Conservation (phyloP, 2,113 vertebrate species). For the Eretmochelys imbricata region DNA sequence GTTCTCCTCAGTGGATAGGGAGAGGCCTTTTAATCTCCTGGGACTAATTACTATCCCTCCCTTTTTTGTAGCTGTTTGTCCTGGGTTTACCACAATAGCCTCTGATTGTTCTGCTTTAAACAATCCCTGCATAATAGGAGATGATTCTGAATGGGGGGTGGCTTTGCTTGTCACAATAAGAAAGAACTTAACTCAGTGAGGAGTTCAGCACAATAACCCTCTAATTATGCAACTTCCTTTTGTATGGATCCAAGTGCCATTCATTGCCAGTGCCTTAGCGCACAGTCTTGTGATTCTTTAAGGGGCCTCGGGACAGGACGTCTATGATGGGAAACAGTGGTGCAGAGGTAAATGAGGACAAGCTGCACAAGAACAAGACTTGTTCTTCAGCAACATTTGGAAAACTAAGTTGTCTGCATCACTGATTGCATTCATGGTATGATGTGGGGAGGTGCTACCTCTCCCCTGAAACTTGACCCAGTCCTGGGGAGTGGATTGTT, state of each 20-base stretch:
- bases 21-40: no score
- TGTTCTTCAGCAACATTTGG: fast-evolving
- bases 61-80: no score
- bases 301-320: fast-evolving
- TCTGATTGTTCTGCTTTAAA: not conserved
- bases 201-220: not conserved
- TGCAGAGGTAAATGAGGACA: fast-evolving
- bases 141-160: fast-evolving
- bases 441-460: not conserved
- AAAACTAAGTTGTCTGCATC: fast-evolving
- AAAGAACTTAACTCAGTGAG: not conserved
- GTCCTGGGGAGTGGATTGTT: not conserved
- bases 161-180: not conserved
- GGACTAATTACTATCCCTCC: no score
- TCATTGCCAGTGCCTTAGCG: fast-evolving
- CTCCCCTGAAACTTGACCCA: fast-evolving
- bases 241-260: not conserved
- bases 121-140: not conserved
- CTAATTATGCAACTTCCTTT: not conserved
- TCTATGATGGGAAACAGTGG: not conserved
- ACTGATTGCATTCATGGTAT: fast-evolving
- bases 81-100: not conserved
- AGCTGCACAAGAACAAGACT: fast-evolving
- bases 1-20: no score
- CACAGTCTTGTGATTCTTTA: fast-evolving